phyloP scores from a whole-genome alignment of 92 coral and sea anemone genomes.

The Epizoanthus stellaris region DNA sequence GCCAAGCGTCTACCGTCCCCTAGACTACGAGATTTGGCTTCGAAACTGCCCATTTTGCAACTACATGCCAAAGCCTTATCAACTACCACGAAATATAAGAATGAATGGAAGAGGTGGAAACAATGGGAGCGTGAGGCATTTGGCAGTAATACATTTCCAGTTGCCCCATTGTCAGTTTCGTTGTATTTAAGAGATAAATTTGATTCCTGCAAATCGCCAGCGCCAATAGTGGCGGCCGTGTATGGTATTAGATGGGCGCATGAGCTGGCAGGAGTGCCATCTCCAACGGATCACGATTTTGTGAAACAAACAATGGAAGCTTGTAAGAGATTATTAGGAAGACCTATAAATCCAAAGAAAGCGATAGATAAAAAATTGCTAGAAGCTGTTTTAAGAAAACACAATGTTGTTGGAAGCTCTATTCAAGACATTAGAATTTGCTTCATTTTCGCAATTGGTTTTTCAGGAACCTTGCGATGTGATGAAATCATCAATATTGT shows the following conservation, averaged over 20 bases:
- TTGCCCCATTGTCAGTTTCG: conserved; percentile 33
- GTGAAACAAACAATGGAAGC: conserved; percentile 68
- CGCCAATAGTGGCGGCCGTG: conserved; percentile 53
- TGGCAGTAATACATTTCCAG: conserved; percentile 47
- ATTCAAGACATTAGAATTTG: conserved; percentile 18
- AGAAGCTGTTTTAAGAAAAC: conserved; percentile 7
- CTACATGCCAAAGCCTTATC: conserved; percentile 51
- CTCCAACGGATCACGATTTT: conserved; percentile 60
- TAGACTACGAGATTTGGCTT: conserved; percentile 38
- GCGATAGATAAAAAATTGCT: conserved; percentile 27
- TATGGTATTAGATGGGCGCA: conserved; percentile 66
- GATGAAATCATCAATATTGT: conserved; percentile 31
- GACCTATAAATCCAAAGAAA: conserved; percentile 11
- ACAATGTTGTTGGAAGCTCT: conserved; percentile 16
- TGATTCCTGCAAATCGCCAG: conserved; percentile 45
- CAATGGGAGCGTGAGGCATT: conserved; percentile 48
- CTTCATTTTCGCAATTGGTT: conserved; percentile 27
- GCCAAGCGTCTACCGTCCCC: conserved; percentile 1
- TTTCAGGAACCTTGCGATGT: conserved; percentile 30
- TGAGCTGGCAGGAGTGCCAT: conserved; percentile 54
- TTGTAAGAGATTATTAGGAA: conserved; percentile 54
- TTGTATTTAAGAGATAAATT: conserved; percentile 47
- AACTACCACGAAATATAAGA: conserved; percentile 61
- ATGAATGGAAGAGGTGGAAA: conserved; percentile 66
- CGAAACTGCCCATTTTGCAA: conserved; percentile 48